Evolutionary conservation across 2,113 vertebrate species (phyloP), one percentile per base, ranked within the genome.

Genomic region (Sylvia atricapilla): DNA sequence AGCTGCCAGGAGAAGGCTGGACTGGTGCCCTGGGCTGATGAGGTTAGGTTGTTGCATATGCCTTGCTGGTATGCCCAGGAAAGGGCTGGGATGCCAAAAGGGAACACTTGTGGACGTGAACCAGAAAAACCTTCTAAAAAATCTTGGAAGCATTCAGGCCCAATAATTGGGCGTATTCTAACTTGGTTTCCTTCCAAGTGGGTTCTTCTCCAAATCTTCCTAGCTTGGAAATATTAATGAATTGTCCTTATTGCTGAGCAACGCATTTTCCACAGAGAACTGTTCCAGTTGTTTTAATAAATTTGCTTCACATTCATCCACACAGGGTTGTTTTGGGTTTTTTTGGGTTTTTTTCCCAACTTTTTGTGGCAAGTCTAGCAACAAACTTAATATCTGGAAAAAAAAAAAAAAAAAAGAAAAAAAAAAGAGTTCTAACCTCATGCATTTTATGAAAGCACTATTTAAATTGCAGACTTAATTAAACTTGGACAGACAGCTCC

Each of bases 211-310:
- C 95, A 95, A 67, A 25, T 88, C 64, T 74, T 90, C 52, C 52
- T 94, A 90, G 82, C 79, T 31, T 90, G 90, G 90, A 97, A 96
- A 96, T 95, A 93, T 87, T 95, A 86, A 96, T 96, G 85, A 94
- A 92, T 92, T 96, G 84, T 93, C 72, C 60, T 91, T 90, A 81
- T 33, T 95, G 93, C 92, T 95, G 93, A 95, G 76, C 72, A 93
- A 84, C 14, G 22, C 64, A 68, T 84, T 96, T 97, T 96, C 90
- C 95, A 84, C 47, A 15, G 49, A 90, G 67, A 75, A 27, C 52
- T 90, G 43, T 78, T 95, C 88, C 90, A 94, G 80, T 95, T 91
- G 59, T 91, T 94, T 85, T 70, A 93, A 41, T 59, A 60, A 13
- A 24, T 86, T 95, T 90, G 6, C 31, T 96, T 78, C 82, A 88